phyloP scores from a whole-genome alignment of 2,113 vertebrate species.

The Pomatostomus ruficeps region DNA sequence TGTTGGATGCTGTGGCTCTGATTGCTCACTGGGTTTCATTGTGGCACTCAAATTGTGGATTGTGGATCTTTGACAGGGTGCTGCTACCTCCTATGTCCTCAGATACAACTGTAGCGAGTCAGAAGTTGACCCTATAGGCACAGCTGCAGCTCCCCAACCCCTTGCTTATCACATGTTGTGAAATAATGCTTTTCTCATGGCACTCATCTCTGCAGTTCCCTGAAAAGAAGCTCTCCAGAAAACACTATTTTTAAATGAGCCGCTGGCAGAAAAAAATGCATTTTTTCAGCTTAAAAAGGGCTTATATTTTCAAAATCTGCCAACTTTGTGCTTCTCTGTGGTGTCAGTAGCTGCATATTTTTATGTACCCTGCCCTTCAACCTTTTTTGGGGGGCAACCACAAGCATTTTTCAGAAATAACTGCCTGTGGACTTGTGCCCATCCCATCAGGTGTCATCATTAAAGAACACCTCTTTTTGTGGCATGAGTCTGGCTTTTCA shows the following conservation, averaged over 20 bases:
- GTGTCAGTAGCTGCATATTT: neutral
- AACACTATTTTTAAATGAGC: neutral
- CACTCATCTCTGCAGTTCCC: neutral
- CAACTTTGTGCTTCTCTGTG: neutral
- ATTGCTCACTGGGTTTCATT: neutral
- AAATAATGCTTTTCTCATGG: neutral
- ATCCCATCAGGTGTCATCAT: neutral
- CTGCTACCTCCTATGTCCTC: neutral
- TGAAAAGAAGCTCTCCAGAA: neutral
- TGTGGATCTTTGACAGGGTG: neutral
- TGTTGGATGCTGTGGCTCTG: neutral
- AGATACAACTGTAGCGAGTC: neutral
- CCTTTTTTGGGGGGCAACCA: neutral
- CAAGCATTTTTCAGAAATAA: neutral
- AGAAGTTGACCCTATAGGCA: neutral
- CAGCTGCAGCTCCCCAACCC: neutral
- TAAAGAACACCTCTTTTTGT: neutral
- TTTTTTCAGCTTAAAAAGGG: neutral
- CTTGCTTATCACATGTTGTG: neutral
- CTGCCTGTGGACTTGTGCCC: rapidly evolving
- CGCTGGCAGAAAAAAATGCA: neutral
- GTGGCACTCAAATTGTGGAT: neutral
- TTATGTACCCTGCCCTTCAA: neutral
- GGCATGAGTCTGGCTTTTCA: neutral
- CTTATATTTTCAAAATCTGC: neutral